Base-by-base conservation (phyloP, 2,797 vertebrate species). In the Caiman crocodilus region DNA sequence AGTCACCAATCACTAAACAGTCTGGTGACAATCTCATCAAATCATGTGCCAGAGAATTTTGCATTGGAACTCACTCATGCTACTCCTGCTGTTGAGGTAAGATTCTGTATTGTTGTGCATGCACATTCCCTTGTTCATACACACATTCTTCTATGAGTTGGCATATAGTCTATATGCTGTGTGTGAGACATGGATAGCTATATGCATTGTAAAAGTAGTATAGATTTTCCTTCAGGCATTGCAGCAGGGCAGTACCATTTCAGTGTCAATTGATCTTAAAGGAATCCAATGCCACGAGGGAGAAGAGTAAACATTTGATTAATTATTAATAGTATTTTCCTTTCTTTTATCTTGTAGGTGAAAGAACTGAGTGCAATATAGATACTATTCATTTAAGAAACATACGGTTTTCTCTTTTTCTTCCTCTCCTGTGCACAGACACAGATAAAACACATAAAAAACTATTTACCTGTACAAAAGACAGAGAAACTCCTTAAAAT, bases 1-100 rank as follows among this genome's bases (percentile, higher is more conserved):
- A 99, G 99, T 94, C 99, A 99, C 90, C 99, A 99, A 81, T 99
- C 99, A 0, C 98, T 99, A 89, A 99, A 99, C 98, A 99, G 99
- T 96, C 98, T 99, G 93, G 99, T 99, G 94, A 99, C 99, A 85
- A 99, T 99, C 96, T 99, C 99, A 74, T 99, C 99, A 55, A 99
- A 99, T 98, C 99, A 99, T 0, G 98, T 99, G 92, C 98, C 98
- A 0, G 99, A 99, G 95, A 99, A 98, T 93, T 99, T 99, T 89
- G 98, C 99, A 2, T 94, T 99, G 95, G 99, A 99, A 65, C 98
- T 99, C 92, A 99, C 99, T 69, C 99, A 99, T 0, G 98, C 99
- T 79, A 99, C 99, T 0, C 99, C 99, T 2, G 99, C 99, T 56
- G 99, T 99, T 10, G 99, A 99, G 99, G 99, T 99, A 98, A 98